Evolutionary conservation across 2,888 invertebrate species (phyloP), one percentile per base, ranked within the genome.

Genomic region (Dendrolimus houi): DNA sequence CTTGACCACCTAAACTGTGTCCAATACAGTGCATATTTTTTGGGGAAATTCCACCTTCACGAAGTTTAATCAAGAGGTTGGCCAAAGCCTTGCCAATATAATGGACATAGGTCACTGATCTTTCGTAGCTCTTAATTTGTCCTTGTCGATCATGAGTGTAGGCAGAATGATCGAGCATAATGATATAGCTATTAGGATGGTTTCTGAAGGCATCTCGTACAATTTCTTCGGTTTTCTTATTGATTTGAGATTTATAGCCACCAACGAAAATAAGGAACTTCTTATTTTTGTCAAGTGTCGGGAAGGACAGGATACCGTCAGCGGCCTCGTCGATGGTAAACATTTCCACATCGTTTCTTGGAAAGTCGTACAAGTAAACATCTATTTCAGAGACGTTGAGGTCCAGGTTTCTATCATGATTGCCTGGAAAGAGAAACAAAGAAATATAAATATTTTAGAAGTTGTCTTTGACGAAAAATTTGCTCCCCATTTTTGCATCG

Each of bases 1-100:
- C 68, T 56, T 71, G 71, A 8, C 63, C 62, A 52, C 71, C 71
- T 41, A 71, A 61, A 53, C 71, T 71, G 41, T 71, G 71, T 1
- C 71, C 69, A 8, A 71, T 59, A 41, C 63, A 62, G 57, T 69
- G 67, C 6, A 71, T 66, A 2, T 65, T 60, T 54, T 64, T 61
- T 0, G 61, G 53, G 9, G 47, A 53, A 9, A 71, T 56, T 55
- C 71, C 70, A 13, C 66, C 66, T 6, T 58, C 56, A 9, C 17
- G 60, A 10, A 71, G 41, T 7, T 62, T 59, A 1, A 63, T 62
- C 14, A 70, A 57, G 59, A 70, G 58, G n/a, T 59, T 54, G 10
- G 64, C 70, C 10, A 70, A 52, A 0, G 67, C 66, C 58, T 64
- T 64, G 0, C 71, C 71, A 7, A 71, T 61, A 57, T 70, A 67